These are phyloP conservation scores for Entelurus aequoreus DNA, from an alignment of 2,113 vertebrate species.

Conservation along the genomic window DNA sequence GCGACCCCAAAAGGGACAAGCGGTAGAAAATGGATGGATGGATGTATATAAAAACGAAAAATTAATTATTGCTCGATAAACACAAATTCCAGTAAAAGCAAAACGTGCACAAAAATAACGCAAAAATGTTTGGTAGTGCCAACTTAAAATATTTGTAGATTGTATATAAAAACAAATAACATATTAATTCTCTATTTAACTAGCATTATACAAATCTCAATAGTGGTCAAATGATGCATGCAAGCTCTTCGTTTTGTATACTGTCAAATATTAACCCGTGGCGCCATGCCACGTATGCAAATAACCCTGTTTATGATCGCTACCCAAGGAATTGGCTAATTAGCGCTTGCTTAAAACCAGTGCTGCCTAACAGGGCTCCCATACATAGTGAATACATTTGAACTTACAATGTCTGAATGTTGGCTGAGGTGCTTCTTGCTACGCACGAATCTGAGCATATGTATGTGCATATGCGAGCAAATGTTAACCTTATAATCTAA, in stretches of 20 bases:
- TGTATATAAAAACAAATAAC: too few relatives aligned
- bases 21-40: too few relatives aligned
- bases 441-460: neutral
- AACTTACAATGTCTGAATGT: neutral
- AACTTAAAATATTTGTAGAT: constrained; percentile 16
- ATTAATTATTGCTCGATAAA: too few relatives aligned
- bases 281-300: constrained; percentile 20
- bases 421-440: neutral
- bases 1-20: too few relatives aligned
- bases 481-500: neutral
- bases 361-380: too few relatives aligned
- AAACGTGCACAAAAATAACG: too few relatives aligned
- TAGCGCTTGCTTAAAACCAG: constrained; percentile 7
- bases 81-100: too few relatives aligned
- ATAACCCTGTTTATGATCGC: constrained; percentile 2
- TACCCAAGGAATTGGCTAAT: constrained; percentile 8
- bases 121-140: too few relatives aligned
- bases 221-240: constrained; percentile 10
- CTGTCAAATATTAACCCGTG: constrained; percentile 14
- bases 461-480: neutral
- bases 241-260: constrained; percentile 9
- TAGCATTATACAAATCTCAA: constrained; percentile 15
- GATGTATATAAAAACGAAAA: too few relatives aligned
- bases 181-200: neutral
- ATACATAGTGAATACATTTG: neutral